Evolutionary conservation across 1,140 invertebrate genomes (phyloP).

Genomic region (Papilio helenus): DNA sequence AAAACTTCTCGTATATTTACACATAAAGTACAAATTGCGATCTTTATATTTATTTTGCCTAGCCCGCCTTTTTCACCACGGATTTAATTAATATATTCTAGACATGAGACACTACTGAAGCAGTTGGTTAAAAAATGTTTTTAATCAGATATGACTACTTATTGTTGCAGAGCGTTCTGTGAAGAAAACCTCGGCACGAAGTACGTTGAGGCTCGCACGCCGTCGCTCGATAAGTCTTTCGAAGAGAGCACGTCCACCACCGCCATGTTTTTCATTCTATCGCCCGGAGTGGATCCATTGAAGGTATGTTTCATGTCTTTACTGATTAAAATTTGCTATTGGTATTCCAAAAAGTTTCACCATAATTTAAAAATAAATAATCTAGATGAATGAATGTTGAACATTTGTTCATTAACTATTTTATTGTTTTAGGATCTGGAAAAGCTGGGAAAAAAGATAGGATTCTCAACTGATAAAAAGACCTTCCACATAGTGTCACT

Average conservation of each 20-base stretch:
- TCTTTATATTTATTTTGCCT: too few species aligned
- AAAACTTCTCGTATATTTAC: background rate
- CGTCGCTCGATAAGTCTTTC: constrained; percentile 93
- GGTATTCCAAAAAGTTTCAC: too few species aligned
- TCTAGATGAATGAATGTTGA: background rate
- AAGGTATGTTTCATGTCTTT: constrained; percentile 79
- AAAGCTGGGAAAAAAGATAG: constrained; percentile 85
- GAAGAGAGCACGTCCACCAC: constrained; percentile 93
- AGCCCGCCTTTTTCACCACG: too few species aligned
- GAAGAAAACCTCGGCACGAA: constrained; percentile 94
- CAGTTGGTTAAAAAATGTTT: too few species aligned
- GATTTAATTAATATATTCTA: too few species aligned
- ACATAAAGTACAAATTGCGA: background rate
- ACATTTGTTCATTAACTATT: background rate
- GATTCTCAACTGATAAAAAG: constrained; percentile 90
- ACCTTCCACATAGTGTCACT: constrained; percentile 97
- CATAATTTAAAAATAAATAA: too few species aligned
- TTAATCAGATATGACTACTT: background rate
- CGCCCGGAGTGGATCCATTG: constrained; percentile 96
- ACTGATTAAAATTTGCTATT: background rate
- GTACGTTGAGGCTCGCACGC: constrained; percentile 90
- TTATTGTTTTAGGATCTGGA: constrained; percentile 68
- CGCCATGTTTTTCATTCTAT: constrained; percentile 97
- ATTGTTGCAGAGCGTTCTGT: constrained; percentile 81
- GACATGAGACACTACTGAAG: too few species aligned